These are phyloP conservation scores for Chlorops oryzae DNA, from an alignment of 1,140 invertebrate genomes.

Conservation along the genomic window DNA sequence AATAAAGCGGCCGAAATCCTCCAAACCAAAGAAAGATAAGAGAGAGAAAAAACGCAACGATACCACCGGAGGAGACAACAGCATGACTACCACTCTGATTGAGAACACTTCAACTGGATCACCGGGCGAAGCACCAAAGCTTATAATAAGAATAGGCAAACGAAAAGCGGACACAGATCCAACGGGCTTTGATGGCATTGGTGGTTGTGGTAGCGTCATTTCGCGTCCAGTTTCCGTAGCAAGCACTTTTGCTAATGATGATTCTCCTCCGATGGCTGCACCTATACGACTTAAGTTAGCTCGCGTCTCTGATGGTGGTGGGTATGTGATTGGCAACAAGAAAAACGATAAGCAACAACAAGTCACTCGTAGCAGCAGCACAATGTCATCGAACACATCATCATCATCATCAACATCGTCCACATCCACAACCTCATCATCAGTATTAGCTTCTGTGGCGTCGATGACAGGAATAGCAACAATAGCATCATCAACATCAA, in stretches of 20 bases:
- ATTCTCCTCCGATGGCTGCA: constrained; percentile 34
- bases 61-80: constrained; percentile 25
- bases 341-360: constrained; percentile 27
- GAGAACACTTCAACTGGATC: constrained; percentile 47
- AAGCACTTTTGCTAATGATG: background rate
- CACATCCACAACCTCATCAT: no score
- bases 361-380: constrained; percentile 21
- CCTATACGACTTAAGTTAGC: constrained; percentile 77
- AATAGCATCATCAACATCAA: no score
- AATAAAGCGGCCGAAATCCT: constrained; percentile 47
- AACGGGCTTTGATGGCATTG: no score
- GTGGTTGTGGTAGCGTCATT: constrained; percentile 46
- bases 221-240: constrained; percentile 23
- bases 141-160: constrained; percentile 59
- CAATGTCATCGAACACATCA: constrained; percentile 13
- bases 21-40: constrained; percentile 54
- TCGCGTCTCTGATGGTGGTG: constrained; percentile 65
- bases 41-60: constrained; percentile 63
- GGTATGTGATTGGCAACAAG: constrained; percentile 54
- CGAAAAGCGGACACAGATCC: constrained; percentile 37
- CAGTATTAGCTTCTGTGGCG: background rate
- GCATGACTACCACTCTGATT: constrained; percentile 41
- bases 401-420: background rate
- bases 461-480: background rate
- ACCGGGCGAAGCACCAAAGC: constrained; percentile 52